phyloP scores from a whole-genome alignment of 2,797 vertebrate genomes.

The Melanotaenia maccullochi region DNA sequence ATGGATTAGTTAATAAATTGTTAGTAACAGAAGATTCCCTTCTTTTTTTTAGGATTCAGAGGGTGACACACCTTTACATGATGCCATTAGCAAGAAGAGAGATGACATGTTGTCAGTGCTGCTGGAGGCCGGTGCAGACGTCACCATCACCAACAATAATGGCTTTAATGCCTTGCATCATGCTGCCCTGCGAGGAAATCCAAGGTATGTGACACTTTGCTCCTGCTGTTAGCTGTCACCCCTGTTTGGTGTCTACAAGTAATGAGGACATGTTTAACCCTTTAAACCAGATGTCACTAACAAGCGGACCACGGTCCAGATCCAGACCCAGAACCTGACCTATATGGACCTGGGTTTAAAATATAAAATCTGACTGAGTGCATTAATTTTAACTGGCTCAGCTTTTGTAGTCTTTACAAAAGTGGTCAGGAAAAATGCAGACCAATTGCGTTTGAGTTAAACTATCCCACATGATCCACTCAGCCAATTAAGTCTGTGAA shows the following conservation, averaged over 20 bases:
- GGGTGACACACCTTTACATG: conserved; percentile 99
- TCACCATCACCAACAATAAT: conserved; percentile 99
- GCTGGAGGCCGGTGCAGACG: conserved; percentile 96
- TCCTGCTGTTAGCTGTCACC: neutral
- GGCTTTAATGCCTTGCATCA: conserved; percentile 99
- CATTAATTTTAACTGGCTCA: too few relatives aligned
- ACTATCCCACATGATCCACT: too few relatives aligned
- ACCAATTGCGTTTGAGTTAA: too few relatives aligned
- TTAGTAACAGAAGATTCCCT: conserved; percentile 39
- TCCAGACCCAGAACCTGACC: too few relatives aligned
- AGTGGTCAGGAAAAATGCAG: too few relatives aligned
- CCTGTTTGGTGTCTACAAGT: neutral
- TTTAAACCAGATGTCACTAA: too few relatives aligned
- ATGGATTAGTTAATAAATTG: conserved; percentile 1
- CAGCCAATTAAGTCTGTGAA: too few relatives aligned
- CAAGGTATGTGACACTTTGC: conserved; percentile 86
- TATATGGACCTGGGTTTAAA: too few relatives aligned
- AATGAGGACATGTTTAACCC: conserved; percentile 5
- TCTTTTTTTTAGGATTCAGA: conserved; percentile 90
- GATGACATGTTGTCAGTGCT: conserved; percentile 98
- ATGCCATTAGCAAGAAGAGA: conserved; percentile 98
- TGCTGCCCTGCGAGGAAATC: conserved; percentile 96
- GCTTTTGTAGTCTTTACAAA: too few relatives aligned
- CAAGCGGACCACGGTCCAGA: too few relatives aligned
- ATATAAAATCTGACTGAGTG: too few relatives aligned